Evolutionary conservation across 2,888 invertebrate species (phyloP), one percentile per base, ranked within the genome.

Genomic region (Leucoma salicis): DNA sequence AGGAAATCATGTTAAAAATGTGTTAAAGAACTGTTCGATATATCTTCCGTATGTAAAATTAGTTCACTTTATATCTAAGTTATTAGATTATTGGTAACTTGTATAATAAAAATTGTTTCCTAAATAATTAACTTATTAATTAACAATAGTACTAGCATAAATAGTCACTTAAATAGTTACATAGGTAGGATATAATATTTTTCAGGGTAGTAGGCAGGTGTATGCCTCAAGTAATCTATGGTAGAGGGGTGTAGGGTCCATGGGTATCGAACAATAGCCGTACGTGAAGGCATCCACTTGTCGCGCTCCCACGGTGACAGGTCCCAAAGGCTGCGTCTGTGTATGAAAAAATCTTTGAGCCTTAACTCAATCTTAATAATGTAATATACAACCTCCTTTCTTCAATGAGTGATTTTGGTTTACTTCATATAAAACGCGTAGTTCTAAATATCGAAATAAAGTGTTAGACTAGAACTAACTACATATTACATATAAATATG

Each of bases 251-350:
- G 43, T 54, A 44, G 57, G 53, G 49, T 57, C 44, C 39, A 45
- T 57, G 50, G 53, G 52, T 62, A 47, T 33, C 51, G 68, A 86
- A 88, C 88, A 88, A 87, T 86, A 66, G 82, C 43, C 51, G 80
- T 74, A 88, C 88, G 88, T 89, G 88, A 78, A 70, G 88, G 88
- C 82, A 88, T 88, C 79, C 88, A 88, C 88, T 88, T 87, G 88
- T 81, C 79, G 81, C 78, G 78, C 68, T 78, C 78, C 70, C 78
- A 78, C 78, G 76, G 68, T 68, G 70, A 69, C 79, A 72, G 78
- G 75, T 77, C 63, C 54, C 62, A 72, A 73, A 78, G 80, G 77
- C 80, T 77, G 76, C 61, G 63, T 38, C 45, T 45, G 55, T 50
- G 57, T 62, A 70, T 52, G 49, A 71, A 68, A 68, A 58, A 51